Conservation (phyloP, 2,113 vertebrate species). For the Ictalurus punctatus region DNA sequence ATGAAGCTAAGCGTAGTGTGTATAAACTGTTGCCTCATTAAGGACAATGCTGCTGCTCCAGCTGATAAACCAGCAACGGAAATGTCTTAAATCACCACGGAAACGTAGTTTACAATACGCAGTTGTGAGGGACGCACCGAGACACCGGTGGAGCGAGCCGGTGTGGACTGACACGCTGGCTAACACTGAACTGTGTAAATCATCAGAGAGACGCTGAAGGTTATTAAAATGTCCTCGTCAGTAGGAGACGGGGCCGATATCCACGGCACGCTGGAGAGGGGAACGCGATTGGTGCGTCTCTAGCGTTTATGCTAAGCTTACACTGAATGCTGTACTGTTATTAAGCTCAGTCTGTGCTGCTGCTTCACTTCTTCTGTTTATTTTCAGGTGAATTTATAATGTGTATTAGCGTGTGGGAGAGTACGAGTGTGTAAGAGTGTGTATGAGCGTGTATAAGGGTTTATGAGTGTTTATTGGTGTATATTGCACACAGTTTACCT, state of each 20-base stretch:
- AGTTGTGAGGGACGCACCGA: not conserved
- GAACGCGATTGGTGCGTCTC: not conserved
- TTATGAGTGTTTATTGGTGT: not conserved
- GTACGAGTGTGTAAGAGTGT: not conserved
- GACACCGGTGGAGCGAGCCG: not conserved
- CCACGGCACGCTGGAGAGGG: not conserved
- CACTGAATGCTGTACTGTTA: conserved; percentile 40
- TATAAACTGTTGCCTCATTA: not conserved
- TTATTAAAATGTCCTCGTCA: conserved; percentile 10
- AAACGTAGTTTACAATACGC: not conserved
- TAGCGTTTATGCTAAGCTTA: conserved; percentile 24
- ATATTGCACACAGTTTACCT: not conserved
- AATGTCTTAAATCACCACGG: not conserved
- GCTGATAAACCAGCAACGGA: not conserved
- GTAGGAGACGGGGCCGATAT: not conserved
- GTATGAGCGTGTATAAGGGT: not conserved
- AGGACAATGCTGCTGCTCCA: not conserved
- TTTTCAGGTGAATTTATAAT: not conserved
- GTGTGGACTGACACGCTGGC: not conserved
- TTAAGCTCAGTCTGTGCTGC: conserved; percentile 53
- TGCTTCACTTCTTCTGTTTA: conserved; percentile 50
- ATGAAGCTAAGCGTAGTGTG: not conserved
- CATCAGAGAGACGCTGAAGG: not conserved
- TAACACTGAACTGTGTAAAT: not conserved
- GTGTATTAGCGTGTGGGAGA: not conserved